These are phyloP conservation scores for Podotricha telesiphe DNA, from an alignment of 2,888 invertebrate genomes.

Conservation along the genomic window DNA sequence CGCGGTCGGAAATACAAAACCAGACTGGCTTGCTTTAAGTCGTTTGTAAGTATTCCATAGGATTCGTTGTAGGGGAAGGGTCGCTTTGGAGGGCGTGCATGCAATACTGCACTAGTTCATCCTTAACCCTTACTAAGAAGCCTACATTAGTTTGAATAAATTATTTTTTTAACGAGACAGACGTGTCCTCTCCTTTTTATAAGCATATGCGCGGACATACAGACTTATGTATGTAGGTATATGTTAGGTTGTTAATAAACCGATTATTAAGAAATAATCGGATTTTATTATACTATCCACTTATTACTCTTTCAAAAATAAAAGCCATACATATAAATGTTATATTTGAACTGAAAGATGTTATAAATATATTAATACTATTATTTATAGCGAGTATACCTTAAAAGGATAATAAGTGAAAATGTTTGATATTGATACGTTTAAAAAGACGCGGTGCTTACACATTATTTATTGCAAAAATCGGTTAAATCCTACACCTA, in stretches of 20 bases:
- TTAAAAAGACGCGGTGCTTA: slow-evolving; percentile 50
- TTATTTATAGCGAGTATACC: slow-evolving; percentile 13
- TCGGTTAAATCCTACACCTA: slow-evolving; percentile 50
- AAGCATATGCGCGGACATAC: slow-evolving; percentile 3
- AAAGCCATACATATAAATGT: no score
- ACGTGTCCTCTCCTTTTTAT: slow-evolving; percentile 14
- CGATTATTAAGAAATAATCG: not conserved
- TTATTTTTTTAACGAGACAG: slow-evolving; percentile 29
- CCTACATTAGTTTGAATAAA: slow-evolving; percentile 29
- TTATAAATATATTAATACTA: slow-evolving; percentile 8
- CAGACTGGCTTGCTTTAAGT: slow-evolving; percentile 79
- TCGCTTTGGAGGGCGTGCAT: slow-evolving; percentile 79
- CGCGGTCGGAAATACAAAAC: slow-evolving; percentile 78
- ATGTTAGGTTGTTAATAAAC: not conserved
- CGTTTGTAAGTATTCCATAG: slow-evolving; percentile 81
- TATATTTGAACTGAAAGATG: not conserved
- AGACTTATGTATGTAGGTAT: not conserved
- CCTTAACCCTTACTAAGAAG: slow-evolving; percentile 72
- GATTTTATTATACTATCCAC: no score
- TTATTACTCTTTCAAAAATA: no score
- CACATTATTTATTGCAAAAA: slow-evolving; percentile 61
- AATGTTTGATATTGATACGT: slow-evolving; percentile 58
- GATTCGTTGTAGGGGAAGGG: slow-evolving; percentile 82
- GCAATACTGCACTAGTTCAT: slow-evolving; percentile 77
- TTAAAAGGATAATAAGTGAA: slow-evolving; percentile 23